Percentiles rank a stretch among this genome's conserved stretches.
phyloP scores from a whole-genome alignment of 1,140 invertebrate species.

The Sinella curviseta region DNA sequence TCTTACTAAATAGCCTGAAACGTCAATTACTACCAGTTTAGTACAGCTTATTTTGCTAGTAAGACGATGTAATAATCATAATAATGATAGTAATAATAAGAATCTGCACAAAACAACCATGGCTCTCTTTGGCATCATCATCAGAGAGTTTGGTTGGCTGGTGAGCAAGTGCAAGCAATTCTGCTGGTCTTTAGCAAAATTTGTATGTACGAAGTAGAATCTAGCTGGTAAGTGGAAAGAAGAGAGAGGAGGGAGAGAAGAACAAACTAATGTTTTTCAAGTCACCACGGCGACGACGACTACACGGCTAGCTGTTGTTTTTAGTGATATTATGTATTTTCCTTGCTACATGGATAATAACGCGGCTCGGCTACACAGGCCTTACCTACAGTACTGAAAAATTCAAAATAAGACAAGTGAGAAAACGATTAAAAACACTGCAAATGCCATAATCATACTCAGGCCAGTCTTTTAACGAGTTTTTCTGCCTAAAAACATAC shows the following conservation, averaged over 20 bases:
- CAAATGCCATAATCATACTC: constrained; percentile 7
- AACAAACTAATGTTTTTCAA: too few relatives aligned
- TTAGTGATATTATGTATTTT: too few relatives aligned
- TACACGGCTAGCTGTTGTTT: too few relatives aligned
- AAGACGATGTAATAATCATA: neutral
- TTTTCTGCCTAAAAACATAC: neutral
- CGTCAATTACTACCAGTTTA: constrained; percentile 17
- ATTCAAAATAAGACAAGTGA: constrained; percentile 16
- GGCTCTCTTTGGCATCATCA: neutral
- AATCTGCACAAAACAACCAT: neutral
- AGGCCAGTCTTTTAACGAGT: constrained; percentile 17
- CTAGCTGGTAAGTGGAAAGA: too few relatives aligned
- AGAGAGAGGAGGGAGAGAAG: too few relatives aligned
- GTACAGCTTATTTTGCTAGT: constrained; percentile 10
- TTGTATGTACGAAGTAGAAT: too few relatives aligned
- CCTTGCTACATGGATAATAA: neutral
- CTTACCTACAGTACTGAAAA: neutral
- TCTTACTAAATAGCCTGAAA: constrained; percentile 1
- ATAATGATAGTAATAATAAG: constrained; percentile 17
- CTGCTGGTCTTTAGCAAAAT: too few relatives aligned
- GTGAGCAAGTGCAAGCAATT: too few relatives aligned
- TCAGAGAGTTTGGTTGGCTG: neutral
- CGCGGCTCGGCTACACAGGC: neutral
- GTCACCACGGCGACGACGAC: too few relatives aligned
- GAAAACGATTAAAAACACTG: constrained; percentile 18